A percentile compares a stretch with the other conserved stretches of the same genome.
Conservation (phyloP, 1,140 invertebrate genomes). For the Ceratitis capitata region DNA sequence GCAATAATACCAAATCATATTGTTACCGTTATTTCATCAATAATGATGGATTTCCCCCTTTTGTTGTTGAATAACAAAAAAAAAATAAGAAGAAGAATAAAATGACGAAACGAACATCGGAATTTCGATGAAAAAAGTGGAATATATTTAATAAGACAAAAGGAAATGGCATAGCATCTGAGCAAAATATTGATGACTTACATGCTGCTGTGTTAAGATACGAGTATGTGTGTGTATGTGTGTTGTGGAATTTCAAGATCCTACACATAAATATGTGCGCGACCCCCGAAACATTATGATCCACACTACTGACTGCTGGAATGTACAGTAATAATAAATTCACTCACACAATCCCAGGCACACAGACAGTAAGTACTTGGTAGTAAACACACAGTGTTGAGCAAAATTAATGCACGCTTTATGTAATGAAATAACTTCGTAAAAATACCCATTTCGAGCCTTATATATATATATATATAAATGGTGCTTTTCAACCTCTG, state of each 20-base stretch:
- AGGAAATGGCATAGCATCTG: conserved; percentile 7
- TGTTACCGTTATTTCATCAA: conserved; percentile 22
- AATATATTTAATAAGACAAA: conserved; percentile 10
- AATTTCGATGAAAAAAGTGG: background rate
- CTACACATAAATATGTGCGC: background rate
- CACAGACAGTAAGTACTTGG: too few species aligned
- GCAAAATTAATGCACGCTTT: too few species aligned
- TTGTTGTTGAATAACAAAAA: background rate
- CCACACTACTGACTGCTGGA: background rate
- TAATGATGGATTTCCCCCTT: conserved; percentile 18
- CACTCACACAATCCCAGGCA: background rate
- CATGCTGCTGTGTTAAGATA: too few species aligned
- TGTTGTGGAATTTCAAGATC: background rate
- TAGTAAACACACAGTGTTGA: too few species aligned
- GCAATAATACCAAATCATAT: conserved; percentile 15
- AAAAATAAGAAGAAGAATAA: background rate
- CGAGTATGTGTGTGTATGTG: background rate
- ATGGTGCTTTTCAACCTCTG: too few species aligned
- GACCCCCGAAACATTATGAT: background rate
- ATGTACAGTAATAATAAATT: background rate
- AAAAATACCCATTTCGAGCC: too few species aligned
- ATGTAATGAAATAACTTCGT: too few species aligned
- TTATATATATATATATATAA: too few species aligned
- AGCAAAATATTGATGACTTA: conserved; percentile 1
- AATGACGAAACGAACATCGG: background rate